These are phyloP conservation scores for Chrysocyon brachyurus DNA, from an alignment of 2,797 vertebrate species.

Conservation along the genomic window DNA sequence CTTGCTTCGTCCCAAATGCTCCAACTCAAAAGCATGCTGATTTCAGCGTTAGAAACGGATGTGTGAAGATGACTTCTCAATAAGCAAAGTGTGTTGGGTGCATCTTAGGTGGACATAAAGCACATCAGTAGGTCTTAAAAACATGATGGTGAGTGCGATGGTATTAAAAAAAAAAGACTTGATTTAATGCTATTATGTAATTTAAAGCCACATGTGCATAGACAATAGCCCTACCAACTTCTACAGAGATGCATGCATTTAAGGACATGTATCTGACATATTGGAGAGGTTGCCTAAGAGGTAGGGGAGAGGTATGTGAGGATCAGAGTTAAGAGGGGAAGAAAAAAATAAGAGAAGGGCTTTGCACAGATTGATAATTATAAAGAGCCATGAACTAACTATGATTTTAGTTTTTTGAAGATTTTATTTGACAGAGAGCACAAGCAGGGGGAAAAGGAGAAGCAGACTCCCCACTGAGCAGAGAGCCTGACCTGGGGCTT, in stretches of 20 bases:
- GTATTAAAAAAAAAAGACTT: background rate
- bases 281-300: background rate
- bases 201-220: background rate
- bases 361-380: background rate
- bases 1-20: background rate
- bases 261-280: background rate
- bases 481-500: no score
- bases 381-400: background rate
- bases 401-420: background rate
- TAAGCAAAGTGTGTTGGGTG: background rate
- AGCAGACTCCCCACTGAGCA: no score
- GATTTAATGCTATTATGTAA: background rate
- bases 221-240: background rate
- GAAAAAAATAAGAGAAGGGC: background rate
- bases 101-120: background rate
- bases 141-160: background rate
- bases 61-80: background rate
- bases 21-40: background rate
- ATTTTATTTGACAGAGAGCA: no score
- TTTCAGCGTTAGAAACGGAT: conserved; percentile 49
- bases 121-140: background rate
- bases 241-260: background rate
- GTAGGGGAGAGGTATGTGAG: background rate
- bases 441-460: no score
- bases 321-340: background rate